Evolutionary conservation across 92 coral and sea anemone species (phyloP), one percentile per base, ranked within the genome.

Genomic region (Palythoa caribaeorum): DNA sequence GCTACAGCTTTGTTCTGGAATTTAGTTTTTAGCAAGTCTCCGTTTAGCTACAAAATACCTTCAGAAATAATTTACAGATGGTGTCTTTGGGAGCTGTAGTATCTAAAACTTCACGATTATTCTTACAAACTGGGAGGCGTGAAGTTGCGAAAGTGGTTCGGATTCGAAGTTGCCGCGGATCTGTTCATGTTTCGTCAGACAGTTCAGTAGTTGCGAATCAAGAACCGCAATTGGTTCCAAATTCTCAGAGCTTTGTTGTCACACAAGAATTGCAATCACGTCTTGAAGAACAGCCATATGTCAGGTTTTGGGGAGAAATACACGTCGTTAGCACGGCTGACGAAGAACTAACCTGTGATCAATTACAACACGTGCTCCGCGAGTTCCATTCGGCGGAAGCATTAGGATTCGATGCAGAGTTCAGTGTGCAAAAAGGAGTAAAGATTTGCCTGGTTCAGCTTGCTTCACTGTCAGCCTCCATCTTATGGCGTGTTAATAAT

Each of bases 401-500:
- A 3, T 78, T 96, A 63, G 98, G 98, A 0, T 89, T 96, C 71
- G 98, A 96, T 76, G 83, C 89, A 9, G 98, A 96, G 62, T 87
- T 83, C 90, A 77, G 65, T 35, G 84, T 90, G 20, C 78, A 71
- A 13, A 69, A 83, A 10, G 74, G 89, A 47, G 85, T 88, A 55
- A 79, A 68, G 40, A 86, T 93, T 16, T 88, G 94, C 80, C 91
- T 96, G 35, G 85, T 96, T 53, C 98, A 96, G 89, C 85, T 96
- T 20, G 96, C 98, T 21, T 83, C 94, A 9, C 73, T 86, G 7
- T 85, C 91, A 44, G 89, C 88, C 63, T 92, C 98, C 36, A 79
- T 94, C 50, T 79, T 96, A 79, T 96, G 98, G 98, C 94, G 90
- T 14, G 92, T 92, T 80, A 51, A 73, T 62, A 73, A 48, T 35